Conservation (phyloP, 2,888 invertebrate genomes). For the Andricus quercusramuli region DNA sequence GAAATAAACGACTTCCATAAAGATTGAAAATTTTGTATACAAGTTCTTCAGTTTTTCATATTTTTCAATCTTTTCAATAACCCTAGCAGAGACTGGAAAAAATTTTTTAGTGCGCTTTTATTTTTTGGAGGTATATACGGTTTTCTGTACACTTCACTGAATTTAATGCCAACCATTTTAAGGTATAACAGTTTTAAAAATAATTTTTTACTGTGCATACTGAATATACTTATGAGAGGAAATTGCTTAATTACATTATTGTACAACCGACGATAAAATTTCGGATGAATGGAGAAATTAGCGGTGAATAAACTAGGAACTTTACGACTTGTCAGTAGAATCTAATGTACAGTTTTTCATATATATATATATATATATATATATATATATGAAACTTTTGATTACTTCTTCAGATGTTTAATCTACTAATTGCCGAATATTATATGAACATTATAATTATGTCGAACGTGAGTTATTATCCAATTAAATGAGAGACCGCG, state of each 20-base stretch:
- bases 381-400: background rate
- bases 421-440: background rate
- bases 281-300: background rate
- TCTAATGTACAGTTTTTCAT: background rate
- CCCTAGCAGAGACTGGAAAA: too few species aligned
- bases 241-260: background rate
- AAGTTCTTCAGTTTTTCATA: too few species aligned
- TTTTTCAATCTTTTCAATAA: too few species aligned
- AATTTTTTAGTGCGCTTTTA: too few species aligned
- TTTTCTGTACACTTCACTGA: too few species aligned
- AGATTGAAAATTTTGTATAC: too few species aligned
- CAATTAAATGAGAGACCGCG: background rate
- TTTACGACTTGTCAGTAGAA: background rate
- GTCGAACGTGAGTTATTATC: slow-evolving; percentile 2
- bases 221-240: background rate
- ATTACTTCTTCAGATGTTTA: background rate
- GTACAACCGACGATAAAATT: background rate
- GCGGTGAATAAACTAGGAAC: background rate
- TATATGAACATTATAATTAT: background rate
- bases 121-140: too few species aligned
- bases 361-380: too few species aligned
- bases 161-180: too few species aligned
- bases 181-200: too few species aligned
- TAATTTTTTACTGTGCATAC: background rate
- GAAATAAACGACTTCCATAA: too few species aligned